phyloP scores from a whole-genome alignment of 1,140 invertebrate species.

The Gonioctena quinquepunctata region DNA sequence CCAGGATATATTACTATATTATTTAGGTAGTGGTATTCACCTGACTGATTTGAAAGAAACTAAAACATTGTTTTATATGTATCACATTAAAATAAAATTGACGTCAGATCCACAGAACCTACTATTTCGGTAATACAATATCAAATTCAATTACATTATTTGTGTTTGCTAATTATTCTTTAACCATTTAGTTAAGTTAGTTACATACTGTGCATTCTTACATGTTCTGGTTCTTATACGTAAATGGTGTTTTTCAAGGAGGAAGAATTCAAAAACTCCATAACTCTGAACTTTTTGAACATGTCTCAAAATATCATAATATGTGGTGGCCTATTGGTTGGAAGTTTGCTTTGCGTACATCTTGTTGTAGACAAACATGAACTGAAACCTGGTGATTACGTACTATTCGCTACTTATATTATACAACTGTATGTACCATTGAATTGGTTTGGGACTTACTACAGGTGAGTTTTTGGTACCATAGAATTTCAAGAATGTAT shows the following conservation, averaged over 20 bases:
- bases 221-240: too few species aligned
- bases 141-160: too few species aligned
- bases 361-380: constrained; percentile 70
- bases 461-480: constrained; percentile 67
- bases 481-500: not conserved
- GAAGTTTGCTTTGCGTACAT: constrained; percentile 86
- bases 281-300: constrained; percentile 88
- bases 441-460: constrained; percentile 98
- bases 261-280: constrained; percentile 84
- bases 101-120: too few species aligned
- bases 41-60: too few species aligned
- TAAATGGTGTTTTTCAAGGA: constrained; percentile 58
- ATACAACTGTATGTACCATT: constrained; percentile 93
- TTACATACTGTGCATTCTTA: too few species aligned
- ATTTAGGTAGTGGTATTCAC: too few species aligned
- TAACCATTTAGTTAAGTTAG: too few species aligned
- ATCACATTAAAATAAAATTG: too few species aligned
- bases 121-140: too few species aligned
- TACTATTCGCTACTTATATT: constrained; percentile 93
- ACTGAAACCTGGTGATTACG: constrained; percentile 91
- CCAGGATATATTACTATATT: too few species aligned
- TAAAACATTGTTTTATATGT: too few species aligned
- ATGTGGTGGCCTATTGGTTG: constrained; percentile 81
- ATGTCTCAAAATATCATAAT: constrained; percentile 89
- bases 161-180: too few species aligned